Evolutionary conservation across 2,113 vertebrate species (phyloP).

Genomic region (Chitala chitala): DNA sequence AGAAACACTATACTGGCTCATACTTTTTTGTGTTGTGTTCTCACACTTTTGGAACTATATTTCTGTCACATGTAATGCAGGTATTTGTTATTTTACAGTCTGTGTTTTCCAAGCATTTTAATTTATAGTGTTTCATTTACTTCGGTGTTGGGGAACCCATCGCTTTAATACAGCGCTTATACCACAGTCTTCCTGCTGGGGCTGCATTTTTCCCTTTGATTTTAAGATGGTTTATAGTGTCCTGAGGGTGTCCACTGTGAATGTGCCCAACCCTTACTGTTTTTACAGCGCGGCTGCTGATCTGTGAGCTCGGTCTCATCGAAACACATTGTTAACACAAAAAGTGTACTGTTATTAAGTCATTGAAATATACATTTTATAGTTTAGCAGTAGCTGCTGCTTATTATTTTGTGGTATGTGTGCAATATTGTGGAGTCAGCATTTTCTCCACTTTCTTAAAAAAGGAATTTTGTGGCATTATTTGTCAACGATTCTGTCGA

Average conservation of each 20-base stretch:
- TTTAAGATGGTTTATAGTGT: neutral
- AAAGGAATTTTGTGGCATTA: no score
- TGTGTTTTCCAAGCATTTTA: neutral
- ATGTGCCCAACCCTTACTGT: no score
- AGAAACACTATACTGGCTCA: neutral
- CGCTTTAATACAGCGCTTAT: neutral
- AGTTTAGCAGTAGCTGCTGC: no score
- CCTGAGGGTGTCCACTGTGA: neutral
- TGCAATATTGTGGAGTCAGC: no score
- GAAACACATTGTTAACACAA: no score
- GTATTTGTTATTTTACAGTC: neutral
- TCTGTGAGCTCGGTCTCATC: no score
- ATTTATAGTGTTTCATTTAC: slow-evolving; percentile 3
- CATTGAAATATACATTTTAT: no score
- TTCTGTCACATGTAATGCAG: neutral
- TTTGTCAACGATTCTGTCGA: no score
- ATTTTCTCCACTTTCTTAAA: no score
- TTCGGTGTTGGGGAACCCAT: neutral
- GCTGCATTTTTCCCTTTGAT: neutral
- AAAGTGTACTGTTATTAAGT: no score
- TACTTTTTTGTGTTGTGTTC: neutral
- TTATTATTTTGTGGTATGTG: no score
- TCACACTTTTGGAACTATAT: neutral
- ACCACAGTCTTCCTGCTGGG: neutral
- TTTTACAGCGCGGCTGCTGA: no score